phyloP scores from a whole-genome alignment of 2,113 vertebrate species.

The Etheostoma cragini region DNA sequence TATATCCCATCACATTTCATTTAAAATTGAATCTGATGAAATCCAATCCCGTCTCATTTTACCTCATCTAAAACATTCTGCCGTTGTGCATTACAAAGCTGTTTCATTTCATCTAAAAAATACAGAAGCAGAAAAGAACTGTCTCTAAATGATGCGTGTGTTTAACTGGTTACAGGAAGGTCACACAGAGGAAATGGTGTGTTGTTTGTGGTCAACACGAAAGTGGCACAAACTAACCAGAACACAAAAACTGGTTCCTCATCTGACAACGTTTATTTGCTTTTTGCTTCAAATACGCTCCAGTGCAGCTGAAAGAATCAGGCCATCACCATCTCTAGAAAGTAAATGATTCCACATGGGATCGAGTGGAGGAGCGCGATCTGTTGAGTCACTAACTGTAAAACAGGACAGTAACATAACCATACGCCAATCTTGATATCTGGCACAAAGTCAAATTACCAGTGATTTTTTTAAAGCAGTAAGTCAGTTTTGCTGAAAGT shows the following conservation, averaged over 20 bases:
- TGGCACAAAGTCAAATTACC: slow-evolving; percentile 74
- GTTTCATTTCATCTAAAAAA: neutral
- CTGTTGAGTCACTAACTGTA: slow-evolving; percentile 78
- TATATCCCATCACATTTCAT: neutral
- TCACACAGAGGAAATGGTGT: slow-evolving; percentile 35
- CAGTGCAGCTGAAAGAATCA: slow-evolving; percentile 47
- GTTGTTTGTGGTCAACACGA: slow-evolving; percentile 31
- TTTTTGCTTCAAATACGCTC: slow-evolving; percentile 45
- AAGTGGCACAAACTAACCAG: slow-evolving; percentile 1
- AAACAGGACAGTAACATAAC: slow-evolving; percentile 75
- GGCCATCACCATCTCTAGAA: slow-evolving; percentile 22
- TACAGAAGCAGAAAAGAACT: neutral
- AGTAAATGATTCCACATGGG: slow-evolving; percentile 65
- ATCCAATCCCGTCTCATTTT: neutral
- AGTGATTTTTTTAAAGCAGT: slow-evolving; percentile 76
- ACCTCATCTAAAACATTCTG: neutral
- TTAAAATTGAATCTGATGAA: neutral
- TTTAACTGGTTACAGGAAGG: slow-evolving; percentile 15
- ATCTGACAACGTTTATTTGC: slow-evolving; percentile 39
- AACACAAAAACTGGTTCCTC: slow-evolving; percentile 46
- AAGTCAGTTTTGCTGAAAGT: slow-evolving; percentile 66
- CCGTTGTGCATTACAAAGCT: neutral
- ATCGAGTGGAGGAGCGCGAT: slow-evolving; percentile 41
- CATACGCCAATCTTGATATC: slow-evolving; percentile 40
- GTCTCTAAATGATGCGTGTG: neutral